phyloP scores from a whole-genome alignment of 2,888 invertebrate species.

The Ctena decussata region DNA sequence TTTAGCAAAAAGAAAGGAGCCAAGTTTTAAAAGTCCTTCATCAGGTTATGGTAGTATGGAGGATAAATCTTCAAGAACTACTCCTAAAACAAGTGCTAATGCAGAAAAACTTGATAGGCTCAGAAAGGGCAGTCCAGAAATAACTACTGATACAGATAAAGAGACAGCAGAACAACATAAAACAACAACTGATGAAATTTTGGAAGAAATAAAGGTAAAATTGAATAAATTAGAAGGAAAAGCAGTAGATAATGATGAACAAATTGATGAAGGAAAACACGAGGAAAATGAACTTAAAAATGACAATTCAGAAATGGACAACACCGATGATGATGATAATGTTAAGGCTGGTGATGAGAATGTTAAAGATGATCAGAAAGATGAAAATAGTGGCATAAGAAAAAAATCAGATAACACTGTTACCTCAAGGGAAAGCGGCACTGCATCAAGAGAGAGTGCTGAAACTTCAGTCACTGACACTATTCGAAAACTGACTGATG shows the following conservation, averaged over 20 bases:
- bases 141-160: neutral
- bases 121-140: neutral
- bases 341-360: neutral
- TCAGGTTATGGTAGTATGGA: conserved; percentile 49
- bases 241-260: neutral
- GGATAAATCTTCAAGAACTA: neutral
- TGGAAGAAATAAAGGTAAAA: neutral
- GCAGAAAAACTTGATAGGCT: neutral
- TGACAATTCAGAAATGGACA: neutral
- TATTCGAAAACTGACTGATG: neutral
- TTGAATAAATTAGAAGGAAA: neutral
- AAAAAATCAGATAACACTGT: neutral
- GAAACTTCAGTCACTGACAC: conserved; percentile 50
- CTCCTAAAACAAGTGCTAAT: neutral
- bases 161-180: neutral
- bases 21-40: conserved; percentile 8
- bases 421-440: neutral
- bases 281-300: conserved; percentile 5
- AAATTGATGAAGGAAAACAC: neutral
- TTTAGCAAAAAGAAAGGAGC: conserved; percentile 38
- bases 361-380: neutral
- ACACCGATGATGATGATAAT: neutral
- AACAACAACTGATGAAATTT: neutral
- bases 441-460: conserved; percentile 42
- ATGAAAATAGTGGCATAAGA: neutral